phyloP scores from a whole-genome alignment of 2,113 vertebrate species.

The Protomyctophum bolini region DNA sequence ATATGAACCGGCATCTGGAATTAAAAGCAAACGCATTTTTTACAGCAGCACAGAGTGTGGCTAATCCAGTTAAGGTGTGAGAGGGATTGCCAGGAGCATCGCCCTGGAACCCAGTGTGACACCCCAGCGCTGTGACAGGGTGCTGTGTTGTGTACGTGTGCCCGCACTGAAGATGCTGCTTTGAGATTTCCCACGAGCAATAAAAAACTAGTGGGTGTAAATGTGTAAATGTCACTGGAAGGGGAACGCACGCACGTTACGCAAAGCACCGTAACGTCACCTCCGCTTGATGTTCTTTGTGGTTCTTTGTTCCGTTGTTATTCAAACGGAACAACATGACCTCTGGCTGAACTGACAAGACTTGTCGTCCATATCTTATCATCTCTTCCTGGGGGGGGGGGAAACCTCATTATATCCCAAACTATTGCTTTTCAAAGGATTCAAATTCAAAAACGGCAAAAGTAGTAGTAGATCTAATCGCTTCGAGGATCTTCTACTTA shows the following conservation, averaged over 20 bases:
- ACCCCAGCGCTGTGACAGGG: conserved; percentile 29
- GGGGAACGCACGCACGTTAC: not conserved
- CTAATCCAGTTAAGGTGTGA: conserved; percentile 65
- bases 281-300: no score
- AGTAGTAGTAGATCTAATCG: no score
- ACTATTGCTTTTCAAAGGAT: no score
- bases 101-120: conserved; percentile 34
- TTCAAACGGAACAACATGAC: no score
- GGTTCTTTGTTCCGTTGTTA: no score
- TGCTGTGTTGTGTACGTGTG: conserved; percentile 17
- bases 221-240: conserved; percentile 20
- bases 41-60: conserved; percentile 37
- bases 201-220: conserved; percentile 14
- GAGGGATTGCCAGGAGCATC: conserved; percentile 41
- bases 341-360: no score
- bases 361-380: no score
- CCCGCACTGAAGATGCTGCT: conserved; percentile 57
- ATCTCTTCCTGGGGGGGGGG: no score
- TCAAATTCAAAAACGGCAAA: no score
- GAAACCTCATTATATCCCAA: no score
- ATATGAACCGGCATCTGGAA: conserved; percentile 45
- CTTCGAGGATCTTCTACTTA: no score
- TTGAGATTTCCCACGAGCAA: conserved; percentile 27
- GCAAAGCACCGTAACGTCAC: no score
- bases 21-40: conserved; percentile 43